Percentiles rank a stretch among this genome's conserved stretches.
phyloP scores from a whole-genome alignment of 2,888 invertebrate genomes.

The Cheilosia vulpina region DNA sequence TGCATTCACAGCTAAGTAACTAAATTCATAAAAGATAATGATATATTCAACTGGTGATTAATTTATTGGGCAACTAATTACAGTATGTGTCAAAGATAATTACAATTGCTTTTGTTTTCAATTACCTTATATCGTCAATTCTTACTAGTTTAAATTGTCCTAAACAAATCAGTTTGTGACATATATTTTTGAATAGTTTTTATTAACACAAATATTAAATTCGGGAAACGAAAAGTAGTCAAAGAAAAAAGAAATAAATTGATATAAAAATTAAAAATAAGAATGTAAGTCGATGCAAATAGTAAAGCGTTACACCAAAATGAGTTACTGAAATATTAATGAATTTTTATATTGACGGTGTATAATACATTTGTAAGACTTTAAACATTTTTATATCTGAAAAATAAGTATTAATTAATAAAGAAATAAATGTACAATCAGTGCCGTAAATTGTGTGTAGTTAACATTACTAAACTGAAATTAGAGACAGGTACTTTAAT shows the following conservation, averaged over 20 bases:
- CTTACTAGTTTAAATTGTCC: slow-evolving; percentile 50
- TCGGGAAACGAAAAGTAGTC: slow-evolving; percentile 27
- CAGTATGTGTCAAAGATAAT: slow-evolving; percentile 52
- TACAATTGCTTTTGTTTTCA: slow-evolving; percentile 39
- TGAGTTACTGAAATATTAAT: background rate
- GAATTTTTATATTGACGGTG: slow-evolving; percentile 37
- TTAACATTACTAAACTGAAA: slow-evolving; percentile 2
- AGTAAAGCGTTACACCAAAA: slow-evolving; percentile 36
- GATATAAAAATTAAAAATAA: slow-evolving; percentile 6
- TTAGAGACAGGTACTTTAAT: background rate
- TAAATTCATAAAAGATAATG: slow-evolving; percentile 50
- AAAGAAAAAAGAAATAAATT: slow-evolving; percentile 32
- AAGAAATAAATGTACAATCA: slow-evolving; percentile 29
- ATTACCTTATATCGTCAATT: slow-evolving; percentile 66
- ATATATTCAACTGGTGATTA: slow-evolving; percentile 60
- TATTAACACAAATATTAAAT: slow-evolving; percentile 24
- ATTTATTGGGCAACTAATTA: slow-evolving; percentile 50
- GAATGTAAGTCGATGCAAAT: slow-evolving; percentile 44
- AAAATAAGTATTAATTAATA: slow-evolving; percentile 4
- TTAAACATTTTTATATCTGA: background rate
- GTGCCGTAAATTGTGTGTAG: slow-evolving; percentile 56
- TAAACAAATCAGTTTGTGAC: slow-evolving; percentile 60
- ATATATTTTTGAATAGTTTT: slow-evolving; percentile 25
- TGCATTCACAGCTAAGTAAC: slow-evolving; percentile 70
- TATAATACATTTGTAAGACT: slow-evolving; percentile 48